phyloP scores from a whole-genome alignment of 2,888 invertebrate species.

The Shargacucullia verbasci region DNA sequence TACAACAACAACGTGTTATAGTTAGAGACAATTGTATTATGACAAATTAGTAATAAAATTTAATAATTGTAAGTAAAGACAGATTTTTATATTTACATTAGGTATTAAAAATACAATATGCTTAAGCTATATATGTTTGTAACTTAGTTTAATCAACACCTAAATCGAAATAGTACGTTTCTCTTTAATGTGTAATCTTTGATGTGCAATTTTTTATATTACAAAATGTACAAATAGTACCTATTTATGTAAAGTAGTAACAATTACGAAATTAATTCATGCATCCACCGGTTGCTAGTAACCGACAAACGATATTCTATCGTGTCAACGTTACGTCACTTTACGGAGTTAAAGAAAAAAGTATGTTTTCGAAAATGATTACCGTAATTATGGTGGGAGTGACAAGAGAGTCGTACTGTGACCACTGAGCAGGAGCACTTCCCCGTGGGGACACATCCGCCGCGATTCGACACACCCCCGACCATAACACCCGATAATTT shows the following conservation, averaged over 20 bases:
- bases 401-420: slow-evolving; percentile 59
- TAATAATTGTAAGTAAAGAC: slow-evolving; percentile 45
- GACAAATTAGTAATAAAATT: slow-evolving; percentile 69
- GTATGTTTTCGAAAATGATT: slow-evolving; percentile 29
- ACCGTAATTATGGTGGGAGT: slow-evolving; percentile 39
- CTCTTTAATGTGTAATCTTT: no score
- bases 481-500: slow-evolving; percentile 68
- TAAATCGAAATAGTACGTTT: no score
- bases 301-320: no score
- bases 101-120: not conserved
- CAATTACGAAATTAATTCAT: no score
- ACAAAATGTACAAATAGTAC: no score
- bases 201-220: no score
- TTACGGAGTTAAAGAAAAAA: not conserved
- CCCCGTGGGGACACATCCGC: slow-evolving; percentile 66
- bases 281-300: no score
- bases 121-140: not conserved
- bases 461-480: slow-evolving; percentile 71
- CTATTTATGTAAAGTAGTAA: no score
- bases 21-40: slow-evolving; percentile 70
- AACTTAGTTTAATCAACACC: not conserved
- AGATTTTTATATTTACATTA: slow-evolving; percentile 13
- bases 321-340: no score
- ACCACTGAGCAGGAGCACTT: slow-evolving; percentile 53
- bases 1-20: slow-evolving; percentile 71